Evolutionary conservation across 2,113 vertebrate genomes (phyloP).

Genomic region (Apteryx mantelli): DNA sequence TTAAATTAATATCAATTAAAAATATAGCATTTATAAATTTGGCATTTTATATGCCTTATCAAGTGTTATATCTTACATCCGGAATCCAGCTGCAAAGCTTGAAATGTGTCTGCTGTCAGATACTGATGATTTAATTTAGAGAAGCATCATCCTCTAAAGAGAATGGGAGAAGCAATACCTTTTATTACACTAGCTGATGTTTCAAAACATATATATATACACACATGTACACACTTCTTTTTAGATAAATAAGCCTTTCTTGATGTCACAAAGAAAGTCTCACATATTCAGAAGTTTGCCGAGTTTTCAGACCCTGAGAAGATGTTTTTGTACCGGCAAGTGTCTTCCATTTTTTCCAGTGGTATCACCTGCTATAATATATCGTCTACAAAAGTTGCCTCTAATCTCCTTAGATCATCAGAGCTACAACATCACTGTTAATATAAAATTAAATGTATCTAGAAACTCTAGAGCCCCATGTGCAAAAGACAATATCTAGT

Average conservation of each 20-base stretch:
- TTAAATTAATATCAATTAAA: background rate
- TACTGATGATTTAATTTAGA: background rate
- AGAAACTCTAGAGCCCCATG: background rate
- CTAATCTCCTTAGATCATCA: background rate
- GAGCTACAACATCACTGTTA: background rate
- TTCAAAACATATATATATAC: background rate
- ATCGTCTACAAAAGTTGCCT: background rate
- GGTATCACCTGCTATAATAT: background rate
- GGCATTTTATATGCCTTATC: background rate
- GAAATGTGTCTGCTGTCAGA: background rate
- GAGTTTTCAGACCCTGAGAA: background rate
- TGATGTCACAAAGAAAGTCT: background rate
- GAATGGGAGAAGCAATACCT: background rate
- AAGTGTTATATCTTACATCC: background rate
- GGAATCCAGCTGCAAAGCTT: background rate
- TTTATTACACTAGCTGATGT: background rate
- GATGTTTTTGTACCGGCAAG: background rate
- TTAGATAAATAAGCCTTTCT: background rate
- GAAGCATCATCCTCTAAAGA: background rate
- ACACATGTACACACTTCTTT: background rate
- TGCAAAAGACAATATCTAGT: accelerated
- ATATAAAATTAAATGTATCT: background rate
- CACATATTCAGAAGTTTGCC: background rate
- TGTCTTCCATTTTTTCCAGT: background rate
- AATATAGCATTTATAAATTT: background rate